Evolutionary conservation across 2,888 invertebrate species (phyloP).

Genomic region (Apotomis capreana): DNA sequence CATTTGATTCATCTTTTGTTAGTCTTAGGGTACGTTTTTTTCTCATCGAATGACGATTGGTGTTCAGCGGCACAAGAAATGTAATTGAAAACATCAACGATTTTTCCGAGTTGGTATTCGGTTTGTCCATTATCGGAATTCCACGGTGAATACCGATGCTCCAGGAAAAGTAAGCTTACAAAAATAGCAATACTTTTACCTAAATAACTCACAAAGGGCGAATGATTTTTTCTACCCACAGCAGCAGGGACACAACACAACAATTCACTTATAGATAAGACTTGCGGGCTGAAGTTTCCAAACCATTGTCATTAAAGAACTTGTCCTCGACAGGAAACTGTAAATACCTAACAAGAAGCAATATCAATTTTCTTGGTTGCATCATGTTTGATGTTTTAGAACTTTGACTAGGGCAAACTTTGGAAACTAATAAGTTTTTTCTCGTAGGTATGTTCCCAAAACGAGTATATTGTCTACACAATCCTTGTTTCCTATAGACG

Average conservation of each 20-base stretch:
- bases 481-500: no score
- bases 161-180: conserved; percentile 35
- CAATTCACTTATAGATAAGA: conserved; percentile 17
- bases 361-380: not conserved
- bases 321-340: not conserved
- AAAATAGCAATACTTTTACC: conserved; percentile 36
- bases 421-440: no score
- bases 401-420: no score
- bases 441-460: no score
- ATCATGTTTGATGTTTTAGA: no score
- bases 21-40: conserved; percentile 28
- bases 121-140: conserved; percentile 42
- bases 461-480: no score
- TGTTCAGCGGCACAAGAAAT: conserved; percentile 42
- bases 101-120: conserved; percentile 51
- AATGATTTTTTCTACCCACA: conserved; percentile 26
- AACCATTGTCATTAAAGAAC: not conserved
- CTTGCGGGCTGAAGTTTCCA: conserved; percentile 9
- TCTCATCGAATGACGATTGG: conserved; percentile 34
- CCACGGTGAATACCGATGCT: conserved; percentile 34
- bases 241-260: conserved; percentile 22
- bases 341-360: not conserved
- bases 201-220: conserved; percentile 22
- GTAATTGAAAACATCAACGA: conserved; percentile 54
- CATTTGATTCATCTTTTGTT: conserved; percentile 51